phyloP scores from a whole-genome alignment of 2,113 vertebrate species.

The Hippocampus barbouri region DNA sequence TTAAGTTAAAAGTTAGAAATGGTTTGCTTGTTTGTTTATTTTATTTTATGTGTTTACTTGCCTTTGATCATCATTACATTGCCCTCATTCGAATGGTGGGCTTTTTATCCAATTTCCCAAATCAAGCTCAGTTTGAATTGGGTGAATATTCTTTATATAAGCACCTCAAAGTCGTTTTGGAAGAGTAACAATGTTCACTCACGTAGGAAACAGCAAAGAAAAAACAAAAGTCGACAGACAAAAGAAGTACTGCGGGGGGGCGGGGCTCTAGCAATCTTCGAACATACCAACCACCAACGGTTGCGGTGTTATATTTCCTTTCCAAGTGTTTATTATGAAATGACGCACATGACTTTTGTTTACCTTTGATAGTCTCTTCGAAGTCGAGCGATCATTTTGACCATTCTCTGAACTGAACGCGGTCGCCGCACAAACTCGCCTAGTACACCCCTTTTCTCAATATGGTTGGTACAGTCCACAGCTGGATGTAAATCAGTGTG shows the following conservation, averaged over 20 bases:
- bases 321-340: no score
- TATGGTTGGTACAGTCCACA: conserved; percentile 54
- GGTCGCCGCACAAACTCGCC: not conserved
- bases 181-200: not conserved
- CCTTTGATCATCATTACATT: no score
- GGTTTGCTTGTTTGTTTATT: no score
- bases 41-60: no score
- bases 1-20: no score
- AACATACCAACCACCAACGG: conserved; percentile 33
- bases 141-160: not conserved
- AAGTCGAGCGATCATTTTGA: not conserved
- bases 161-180: not conserved
- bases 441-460: not conserved
- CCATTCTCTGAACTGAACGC: not conserved
- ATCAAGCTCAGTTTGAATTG: not conserved
- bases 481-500: conserved; percentile 42
- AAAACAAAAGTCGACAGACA: conserved; percentile 49
- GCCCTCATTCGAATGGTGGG: not conserved
- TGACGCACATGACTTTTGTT: not conserved
- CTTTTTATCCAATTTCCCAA: not conserved
- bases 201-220: conserved; percentile 19
- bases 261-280: conserved; percentile 22
- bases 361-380: not conserved
- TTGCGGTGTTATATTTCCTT: not conserved
- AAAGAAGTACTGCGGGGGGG: conserved; percentile 48